A percentile compares a stretch with the other conserved stretches of the same genome.
phyloP scores from a whole-genome alignment of 2,113 vertebrate species.

The Pteruthius melanotis region DNA sequence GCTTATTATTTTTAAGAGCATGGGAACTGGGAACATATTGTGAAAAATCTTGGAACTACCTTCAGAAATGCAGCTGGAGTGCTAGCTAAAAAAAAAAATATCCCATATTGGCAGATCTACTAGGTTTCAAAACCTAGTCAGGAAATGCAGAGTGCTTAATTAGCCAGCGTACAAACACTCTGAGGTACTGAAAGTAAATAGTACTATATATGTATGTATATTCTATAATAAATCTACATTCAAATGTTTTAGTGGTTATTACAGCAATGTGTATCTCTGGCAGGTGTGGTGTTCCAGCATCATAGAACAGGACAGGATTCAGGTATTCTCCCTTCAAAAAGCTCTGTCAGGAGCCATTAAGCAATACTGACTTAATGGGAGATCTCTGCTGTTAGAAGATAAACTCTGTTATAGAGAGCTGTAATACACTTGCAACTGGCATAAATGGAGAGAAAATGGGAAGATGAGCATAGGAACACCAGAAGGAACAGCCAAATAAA shows the following conservation, averaged over 20 bases:
- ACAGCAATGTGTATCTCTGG: neutral
- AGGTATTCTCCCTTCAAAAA: neutral
- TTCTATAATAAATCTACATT: neutral
- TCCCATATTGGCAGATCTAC: neutral
- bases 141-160: neutral
- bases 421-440: neutral
- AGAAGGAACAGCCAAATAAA: neutral
- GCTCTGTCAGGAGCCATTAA: neutral
- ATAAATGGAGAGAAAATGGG: neutral
- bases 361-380: neutral
- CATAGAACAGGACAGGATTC: neutral
- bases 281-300: neutral
- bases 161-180: neutral
- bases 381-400: neutral
- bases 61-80: conserved; percentile 3
- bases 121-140: neutral
- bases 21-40: conserved; percentile 1
- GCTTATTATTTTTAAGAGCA: neutral
- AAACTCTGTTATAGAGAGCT: neutral
- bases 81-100: neutral
- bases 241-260: neutral
- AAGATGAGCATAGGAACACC: neutral
- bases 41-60: neutral
- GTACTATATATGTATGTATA: no score
- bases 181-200: neutral